A percentile compares a stretch with the other conserved stretches of the same genome.
Evolutionary conservation across 2,113 vertebrate genomes (phyloP).

Genomic region (Notothenia rossii): DNA sequence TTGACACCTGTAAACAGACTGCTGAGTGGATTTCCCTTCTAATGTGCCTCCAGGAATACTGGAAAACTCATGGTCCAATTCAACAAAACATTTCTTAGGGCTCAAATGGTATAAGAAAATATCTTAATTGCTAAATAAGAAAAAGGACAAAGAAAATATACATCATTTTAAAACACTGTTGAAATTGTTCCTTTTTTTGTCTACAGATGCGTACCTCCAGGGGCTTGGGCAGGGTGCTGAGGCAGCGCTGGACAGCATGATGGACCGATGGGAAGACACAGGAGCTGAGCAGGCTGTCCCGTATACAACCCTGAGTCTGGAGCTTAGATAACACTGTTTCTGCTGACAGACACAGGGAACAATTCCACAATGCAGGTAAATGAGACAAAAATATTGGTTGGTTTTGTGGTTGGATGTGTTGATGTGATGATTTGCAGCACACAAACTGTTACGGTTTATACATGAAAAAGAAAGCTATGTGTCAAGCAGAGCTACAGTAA

Average conservation of each 20-base stretch:
- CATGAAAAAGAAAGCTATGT: background rate
- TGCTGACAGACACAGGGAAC: constrained; percentile 36
- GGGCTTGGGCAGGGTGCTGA: constrained; percentile 17
- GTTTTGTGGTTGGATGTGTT: background rate
- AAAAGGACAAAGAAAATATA: background rate
- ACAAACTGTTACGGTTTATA: background rate
- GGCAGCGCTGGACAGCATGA: constrained; percentile 80
- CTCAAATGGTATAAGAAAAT: background rate
- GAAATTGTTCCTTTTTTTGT: background rate
- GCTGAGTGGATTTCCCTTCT: too few relatives aligned
- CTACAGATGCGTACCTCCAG: constrained; percentile 35
- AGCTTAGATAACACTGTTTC: constrained; percentile 83
- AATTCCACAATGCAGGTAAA: background rate
- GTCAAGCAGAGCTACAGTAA: constrained; percentile 13
- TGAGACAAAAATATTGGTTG: background rate
- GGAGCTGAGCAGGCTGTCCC: constrained; percentile 78
- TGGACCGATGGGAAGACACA: constrained; percentile 87
- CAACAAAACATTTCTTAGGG: too few relatives aligned
- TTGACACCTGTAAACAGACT: background rate
- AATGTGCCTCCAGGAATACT: too few relatives aligned
- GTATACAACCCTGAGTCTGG: constrained; percentile 68
- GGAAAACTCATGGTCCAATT: too few relatives aligned
- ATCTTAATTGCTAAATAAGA: background rate
- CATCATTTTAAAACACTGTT: background rate
- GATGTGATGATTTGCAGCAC: background rate